phyloP scores from a whole-genome alignment of 2,113 vertebrate species.

The Cervus canadensis region DNA sequence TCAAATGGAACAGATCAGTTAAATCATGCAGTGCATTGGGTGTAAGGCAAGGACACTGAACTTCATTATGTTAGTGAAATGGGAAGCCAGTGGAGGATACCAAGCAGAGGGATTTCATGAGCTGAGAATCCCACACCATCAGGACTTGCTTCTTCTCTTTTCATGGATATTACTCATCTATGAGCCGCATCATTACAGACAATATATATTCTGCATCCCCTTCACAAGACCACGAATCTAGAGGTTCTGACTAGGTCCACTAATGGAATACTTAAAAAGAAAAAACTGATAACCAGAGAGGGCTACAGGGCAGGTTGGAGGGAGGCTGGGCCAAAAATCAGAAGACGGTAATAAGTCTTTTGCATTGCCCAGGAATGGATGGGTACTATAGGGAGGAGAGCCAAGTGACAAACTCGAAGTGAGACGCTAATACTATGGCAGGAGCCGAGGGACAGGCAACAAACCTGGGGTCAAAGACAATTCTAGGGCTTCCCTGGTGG shows the following conservation, averaged over 20 bases:
- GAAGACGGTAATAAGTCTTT: background rate
- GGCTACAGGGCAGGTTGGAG: background rate
- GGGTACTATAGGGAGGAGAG: background rate
- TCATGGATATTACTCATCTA: background rate
- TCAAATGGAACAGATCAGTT: background rate
- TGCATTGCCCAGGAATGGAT: background rate
- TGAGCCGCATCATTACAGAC: background rate
- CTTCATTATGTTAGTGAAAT: background rate
- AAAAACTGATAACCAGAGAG: background rate
- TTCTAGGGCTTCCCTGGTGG: background rate
- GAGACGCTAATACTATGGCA: background rate
- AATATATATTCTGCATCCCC: background rate
- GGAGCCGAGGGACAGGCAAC: background rate
- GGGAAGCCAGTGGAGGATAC: background rate
- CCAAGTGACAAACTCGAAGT: background rate
- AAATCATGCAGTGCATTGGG: background rate
- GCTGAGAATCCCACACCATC: background rate
- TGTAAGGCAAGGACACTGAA: background rate
- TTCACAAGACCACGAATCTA: background rate
- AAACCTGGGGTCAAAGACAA: background rate
- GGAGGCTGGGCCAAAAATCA: background rate
- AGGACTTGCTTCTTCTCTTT: background rate
- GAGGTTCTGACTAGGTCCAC: background rate
- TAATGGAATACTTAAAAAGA: background rate
- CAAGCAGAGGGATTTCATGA: background rate